Evolutionary conservation across 2,888 invertebrate species (phyloP), one percentile per base, ranked within the genome.

Genomic region (Strigamia crassipes): DNA sequence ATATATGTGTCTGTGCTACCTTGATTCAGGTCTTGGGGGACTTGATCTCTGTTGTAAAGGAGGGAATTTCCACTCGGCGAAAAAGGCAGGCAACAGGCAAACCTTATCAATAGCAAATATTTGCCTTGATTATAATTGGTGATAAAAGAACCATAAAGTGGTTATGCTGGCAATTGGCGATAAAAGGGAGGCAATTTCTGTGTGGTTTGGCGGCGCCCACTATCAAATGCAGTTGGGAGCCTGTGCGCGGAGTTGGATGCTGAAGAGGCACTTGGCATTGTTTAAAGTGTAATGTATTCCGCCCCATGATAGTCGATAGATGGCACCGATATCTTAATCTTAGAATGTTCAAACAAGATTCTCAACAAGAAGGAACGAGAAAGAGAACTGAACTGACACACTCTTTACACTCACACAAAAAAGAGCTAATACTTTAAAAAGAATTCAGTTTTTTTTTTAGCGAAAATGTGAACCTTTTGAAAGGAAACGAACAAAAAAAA

Each of bases 281-380:
- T 51, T 56, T 56, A 31, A 61, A 61, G 66, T 34, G 81, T 81
- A 81, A 81, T 81, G 81, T 81, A 81, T 81, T 81, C 81, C 81
- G 81, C 81, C 81, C 80, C 61, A 21, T 66, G 81, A 81, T 81
- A 66, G 61, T 66, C 27, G 41, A 81, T 81, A 66, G 73, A 81
- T 81, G 66, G 80, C 56, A n/a, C 81, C 31, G 81, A 81, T 81
- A 81, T 81, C 81, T 81, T 81, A 61, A 81, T 81, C 81, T 81
- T 81, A 34, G 34, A 56, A 61, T 61, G 81, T 81, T 81, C 81
- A 27, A 66, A 81, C 81, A 46, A 81, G 81, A 66, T 61, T 81
- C 61, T 66, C 38, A 31, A 56, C 81, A 31, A 73, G 73, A 73
- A 51, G n/a, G n/a, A 51, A 73, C 13, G 73, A 15, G n/a, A 27